A percentile compares a stretch with the other conserved stretches of the same genome.
Conservation (phyloP, 2,888 invertebrate species). For the Drosophila seclusa region DNA sequence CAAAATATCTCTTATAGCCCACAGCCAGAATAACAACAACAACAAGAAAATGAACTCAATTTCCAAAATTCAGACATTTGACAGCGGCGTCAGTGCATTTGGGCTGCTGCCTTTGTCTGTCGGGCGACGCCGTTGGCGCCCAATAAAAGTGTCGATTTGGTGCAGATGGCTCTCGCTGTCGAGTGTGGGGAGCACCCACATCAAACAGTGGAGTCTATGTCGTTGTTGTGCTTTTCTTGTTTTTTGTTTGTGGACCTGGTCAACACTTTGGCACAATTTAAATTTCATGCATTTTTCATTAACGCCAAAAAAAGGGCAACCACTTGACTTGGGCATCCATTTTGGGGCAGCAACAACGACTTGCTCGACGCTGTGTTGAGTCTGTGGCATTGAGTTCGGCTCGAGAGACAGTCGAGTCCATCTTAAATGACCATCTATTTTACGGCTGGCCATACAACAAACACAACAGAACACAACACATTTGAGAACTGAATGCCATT, state of each 20-base stretch:
- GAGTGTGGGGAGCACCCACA: slow-evolving; percentile 31
- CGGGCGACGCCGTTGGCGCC: slow-evolving; percentile 6
- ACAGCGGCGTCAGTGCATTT: slow-evolving; percentile 53
- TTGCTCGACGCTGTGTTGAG: slow-evolving; percentile 27
- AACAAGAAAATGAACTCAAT: slow-evolving; percentile 22
- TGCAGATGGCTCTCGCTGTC: slow-evolving; percentile 39
- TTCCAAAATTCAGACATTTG: slow-evolving; percentile 66
- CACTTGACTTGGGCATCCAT: slow-evolving; percentile 50
- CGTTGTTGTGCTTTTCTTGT: not conserved
- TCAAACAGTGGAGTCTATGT: slow-evolving; percentile 3
- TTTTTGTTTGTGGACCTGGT: slow-evolving; percentile 27
- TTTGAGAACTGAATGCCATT: slow-evolving; percentile 61
- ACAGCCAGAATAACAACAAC: slow-evolving; percentile 4
- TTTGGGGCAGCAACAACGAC: slow-evolving; percentile 38
- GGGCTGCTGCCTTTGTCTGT: slow-evolving; percentile 45
- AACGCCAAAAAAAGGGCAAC: slow-evolving; percentile 65
- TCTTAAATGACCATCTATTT: slow-evolving; percentile 76
- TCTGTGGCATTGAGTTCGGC: slow-evolving; percentile 3
- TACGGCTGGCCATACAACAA: slow-evolving; percentile 55
- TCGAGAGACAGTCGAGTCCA: slow-evolving; percentile 40
- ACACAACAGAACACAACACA: slow-evolving; percentile 28
- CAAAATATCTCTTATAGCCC: slow-evolving; percentile 37
- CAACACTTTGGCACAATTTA: slow-evolving; percentile 79
- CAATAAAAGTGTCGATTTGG: slow-evolving; percentile 65
- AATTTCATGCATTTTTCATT: slow-evolving; percentile 84